Evolutionary conservation across 1,140 invertebrate genomes (phyloP), one percentile per base, ranked within the genome.

Genomic region (Eubasilissa regina): DNA sequence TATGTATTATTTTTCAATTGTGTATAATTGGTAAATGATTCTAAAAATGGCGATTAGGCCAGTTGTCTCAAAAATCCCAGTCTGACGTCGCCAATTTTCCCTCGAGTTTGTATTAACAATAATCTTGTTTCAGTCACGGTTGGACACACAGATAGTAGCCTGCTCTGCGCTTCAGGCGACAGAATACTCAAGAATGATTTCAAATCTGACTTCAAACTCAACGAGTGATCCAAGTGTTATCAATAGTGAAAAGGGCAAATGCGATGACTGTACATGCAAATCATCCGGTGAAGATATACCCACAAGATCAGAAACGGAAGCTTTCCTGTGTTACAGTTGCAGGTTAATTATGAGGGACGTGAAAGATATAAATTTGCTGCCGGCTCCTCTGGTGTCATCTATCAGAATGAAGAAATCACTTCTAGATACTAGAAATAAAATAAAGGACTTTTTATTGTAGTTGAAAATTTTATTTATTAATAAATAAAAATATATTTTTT

Each of bases 81-180:
- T n/a, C n/a, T n/a, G n/a, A n/a, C n/a, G n/a, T n/a, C n/a, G n/a
- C n/a, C n/a, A n/a, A n/a, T n/a, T n/a, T n/a, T n/a, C n/a, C n/a
- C n/a, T n/a, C n/a, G n/a, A n/a, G n/a, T n/a, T n/a, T n/a, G n/a
- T n/a, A n/a, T n/a, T n/a, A n/a, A 35, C 25, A 35, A 35, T 35
- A 35, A 35, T 35, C 25, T 84, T 82, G 53, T 87, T 89, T 83
- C 80, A 89, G 88, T 87, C 85, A 66, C 75, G 64, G 7, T 70
- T 88, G 66, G 81, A 84, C 51, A 83, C 64, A 7, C 81, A 86
- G 25, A 44, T 53, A n/a, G 56, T 75, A 0, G 85, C 85, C 35
- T 78, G 88, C 35, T 86, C 87, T 73, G 87, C 88, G 45, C 80
- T 87, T 17, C 83, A 88, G 78, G 88, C 87, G 55, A 88, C 86